A percentile compares a stretch with the other conserved stretches of the same genome.
These are phyloP conservation scores for Neoseiulus cucumeris DNA, from an alignment of 1,140 invertebrate genomes.

Conservation along the genomic window DNA sequence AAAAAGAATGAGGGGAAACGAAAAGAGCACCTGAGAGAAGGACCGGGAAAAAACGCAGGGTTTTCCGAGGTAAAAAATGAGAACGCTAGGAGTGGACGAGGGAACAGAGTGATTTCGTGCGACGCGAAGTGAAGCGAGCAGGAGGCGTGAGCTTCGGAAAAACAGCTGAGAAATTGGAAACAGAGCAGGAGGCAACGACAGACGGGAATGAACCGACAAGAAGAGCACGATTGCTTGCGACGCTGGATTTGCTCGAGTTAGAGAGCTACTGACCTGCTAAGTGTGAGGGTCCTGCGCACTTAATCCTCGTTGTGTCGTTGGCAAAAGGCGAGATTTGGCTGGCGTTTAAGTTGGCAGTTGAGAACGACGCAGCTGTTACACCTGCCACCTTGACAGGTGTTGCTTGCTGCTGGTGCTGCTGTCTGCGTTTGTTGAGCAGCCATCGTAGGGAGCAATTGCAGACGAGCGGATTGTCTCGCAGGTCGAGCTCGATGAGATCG, in stretches of 20 bases:
- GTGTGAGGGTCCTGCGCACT: constrained; percentile 5
- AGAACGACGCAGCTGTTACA: neutral
- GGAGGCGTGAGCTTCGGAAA: too few species aligned
- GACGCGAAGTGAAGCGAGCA: too few species aligned
- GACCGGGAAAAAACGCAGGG: too few species aligned
- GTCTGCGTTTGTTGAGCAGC: constrained; percentile 29
- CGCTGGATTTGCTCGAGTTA: neutral
- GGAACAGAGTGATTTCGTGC: too few species aligned
- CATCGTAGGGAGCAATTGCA: constrained; percentile 59
- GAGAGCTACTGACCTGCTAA: neutral
- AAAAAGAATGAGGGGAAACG: too few species aligned
- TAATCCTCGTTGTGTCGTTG: constrained; percentile 9
- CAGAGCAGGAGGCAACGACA: too few species aligned
- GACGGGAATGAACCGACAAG: too few species aligned
- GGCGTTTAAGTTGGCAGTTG: neutral
- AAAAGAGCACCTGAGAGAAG: too few species aligned
- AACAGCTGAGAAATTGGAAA: too few species aligned
- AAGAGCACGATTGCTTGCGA: too few species aligned
- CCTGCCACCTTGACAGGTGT: neutral
- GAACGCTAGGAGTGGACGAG: too few species aligned
- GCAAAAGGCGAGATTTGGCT: neutral
- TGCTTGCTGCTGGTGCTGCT: neutral
- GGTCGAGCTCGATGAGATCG: constrained; percentile 47
- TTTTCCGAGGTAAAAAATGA: too few species aligned
- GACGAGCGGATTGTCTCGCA: constrained; percentile 59